These are phyloP conservation scores for Cremastinae sp. DNA, from an alignment of 2,888 invertebrate species.

Conservation along the genomic window DNA sequence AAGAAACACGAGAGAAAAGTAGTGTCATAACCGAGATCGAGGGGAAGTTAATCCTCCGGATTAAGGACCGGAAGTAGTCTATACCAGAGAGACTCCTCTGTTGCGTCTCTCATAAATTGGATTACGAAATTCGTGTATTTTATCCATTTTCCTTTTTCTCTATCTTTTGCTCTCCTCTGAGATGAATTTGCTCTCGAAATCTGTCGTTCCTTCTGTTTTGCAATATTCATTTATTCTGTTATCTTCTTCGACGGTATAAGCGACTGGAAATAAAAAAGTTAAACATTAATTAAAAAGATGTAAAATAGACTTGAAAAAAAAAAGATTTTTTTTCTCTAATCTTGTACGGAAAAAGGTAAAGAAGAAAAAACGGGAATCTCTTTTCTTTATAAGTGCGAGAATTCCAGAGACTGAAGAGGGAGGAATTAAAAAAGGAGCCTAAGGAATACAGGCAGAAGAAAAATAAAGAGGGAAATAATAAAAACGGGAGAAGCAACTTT, in stretches of 20 bases:
- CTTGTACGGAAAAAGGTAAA: too few species aligned
- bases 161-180: background rate
- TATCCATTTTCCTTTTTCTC: conserved; percentile 43
- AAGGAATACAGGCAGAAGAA: background rate
- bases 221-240: background rate
- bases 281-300: too few species aligned
- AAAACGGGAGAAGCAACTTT: conserved; percentile 18
- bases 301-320: too few species aligned
- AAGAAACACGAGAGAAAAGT: conserved; percentile 39
- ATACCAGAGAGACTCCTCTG: conserved; percentile 67
- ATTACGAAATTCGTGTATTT: conserved; percentile 71
- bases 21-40: conserved; percentile 46
- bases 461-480: background rate
- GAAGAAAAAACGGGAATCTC: background rate
- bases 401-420: conserved; percentile 26
- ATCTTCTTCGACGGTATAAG: too few species aligned
- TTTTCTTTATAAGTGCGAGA: conserved; percentile 1
- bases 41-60: conserved; percentile 70
- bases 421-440: background rate
- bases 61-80: conserved; percentile 68
- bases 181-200: background rate
- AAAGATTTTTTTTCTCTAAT: too few species aligned
- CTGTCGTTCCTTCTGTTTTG: background rate
- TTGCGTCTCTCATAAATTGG: conserved; percentile 72
- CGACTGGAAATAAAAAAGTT: too few species aligned